Percentiles rank a stretch among this genome's conserved stretches.
Evolutionary conservation across 2,113 vertebrate species (phyloP).

Genomic region (Halichoeres trimaculatus): DNA sequence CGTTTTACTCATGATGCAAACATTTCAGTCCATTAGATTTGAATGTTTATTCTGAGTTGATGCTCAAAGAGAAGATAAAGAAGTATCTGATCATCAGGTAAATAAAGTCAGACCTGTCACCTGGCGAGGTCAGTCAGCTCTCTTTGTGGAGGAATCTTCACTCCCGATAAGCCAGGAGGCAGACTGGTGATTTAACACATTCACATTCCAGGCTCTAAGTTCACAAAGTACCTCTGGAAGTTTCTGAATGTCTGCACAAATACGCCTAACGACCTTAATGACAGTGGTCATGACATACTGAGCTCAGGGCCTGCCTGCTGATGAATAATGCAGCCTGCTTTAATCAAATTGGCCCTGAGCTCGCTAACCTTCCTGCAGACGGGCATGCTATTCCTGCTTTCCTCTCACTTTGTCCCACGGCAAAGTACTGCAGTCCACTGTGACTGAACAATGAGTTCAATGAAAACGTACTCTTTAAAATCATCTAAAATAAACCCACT

Average conservation of each 20-base stretch:
- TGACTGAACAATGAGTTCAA: background rate
- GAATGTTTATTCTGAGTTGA: too few relatives aligned
- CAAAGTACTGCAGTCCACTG: background rate
- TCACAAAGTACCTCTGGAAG: background rate
- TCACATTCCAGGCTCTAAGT: conserved; percentile 2
- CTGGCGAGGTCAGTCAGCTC: too few relatives aligned
- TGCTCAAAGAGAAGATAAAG: too few relatives aligned
- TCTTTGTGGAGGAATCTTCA: background rate
- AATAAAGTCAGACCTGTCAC: too few relatives aligned
- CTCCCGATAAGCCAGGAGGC: background rate
- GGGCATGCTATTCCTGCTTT: background rate
- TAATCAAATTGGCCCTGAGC: conserved; percentile 21
- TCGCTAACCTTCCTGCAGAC: conserved; percentile 6
- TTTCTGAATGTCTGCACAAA: background rate
- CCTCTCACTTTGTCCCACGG: background rate
- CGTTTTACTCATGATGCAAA: too few relatives aligned
- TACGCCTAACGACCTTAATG: conserved; percentile 8
- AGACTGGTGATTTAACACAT: background rate
- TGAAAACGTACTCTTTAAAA: background rate
- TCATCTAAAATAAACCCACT: background rate
- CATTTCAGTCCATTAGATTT: too few relatives aligned
- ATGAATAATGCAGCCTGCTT: conserved; percentile 19
- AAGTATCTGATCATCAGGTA: too few relatives aligned
- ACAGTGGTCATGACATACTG: conserved; percentile 4
- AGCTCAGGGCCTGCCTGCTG: background rate